These are phyloP conservation scores for Microctenopoma steveboyesi DNA, from an alignment of 2,797 vertebrate genomes.

Conservation along the genomic window DNA sequence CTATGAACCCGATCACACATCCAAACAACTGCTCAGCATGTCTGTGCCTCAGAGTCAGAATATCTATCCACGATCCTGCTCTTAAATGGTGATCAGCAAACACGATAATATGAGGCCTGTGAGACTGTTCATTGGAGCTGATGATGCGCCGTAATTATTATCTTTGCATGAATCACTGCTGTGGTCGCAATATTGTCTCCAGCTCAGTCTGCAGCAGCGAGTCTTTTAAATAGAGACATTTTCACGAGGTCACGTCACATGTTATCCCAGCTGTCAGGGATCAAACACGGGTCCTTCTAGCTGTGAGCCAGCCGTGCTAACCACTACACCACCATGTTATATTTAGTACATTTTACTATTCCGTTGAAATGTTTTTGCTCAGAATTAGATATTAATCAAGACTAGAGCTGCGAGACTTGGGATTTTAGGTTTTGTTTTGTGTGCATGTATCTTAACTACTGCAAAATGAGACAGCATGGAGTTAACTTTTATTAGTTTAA, in stretches of 20 bases:
- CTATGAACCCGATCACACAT: not conserved
- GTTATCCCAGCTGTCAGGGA: not conserved
- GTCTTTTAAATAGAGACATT: conserved; percentile 32
- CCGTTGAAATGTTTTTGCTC: too few relatives aligned
- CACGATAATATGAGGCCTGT: not conserved
- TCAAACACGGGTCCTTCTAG: too few relatives aligned
- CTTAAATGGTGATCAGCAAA: not conserved
- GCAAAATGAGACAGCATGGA: not conserved
- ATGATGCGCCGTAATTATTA: conserved; percentile 35
- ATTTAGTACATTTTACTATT: too few relatives aligned
- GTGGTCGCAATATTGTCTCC: not conserved
- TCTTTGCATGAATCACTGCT: conserved; percentile 22
- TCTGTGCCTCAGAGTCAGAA: not conserved
- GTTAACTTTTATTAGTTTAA: not conserved
- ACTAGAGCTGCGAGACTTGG: too few relatives aligned
- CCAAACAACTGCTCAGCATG: not conserved
- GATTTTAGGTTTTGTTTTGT: too few relatives aligned
- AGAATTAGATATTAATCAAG: too few relatives aligned
- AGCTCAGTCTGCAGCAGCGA: conserved; percentile 8
- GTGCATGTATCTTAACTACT: not conserved
- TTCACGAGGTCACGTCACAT: conserved; percentile 5
- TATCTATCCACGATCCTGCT: not conserved
- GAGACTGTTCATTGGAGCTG: conserved; percentile 11
- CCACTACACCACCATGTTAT: too few relatives aligned
- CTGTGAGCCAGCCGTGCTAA: too few relatives aligned